A percentile compares a stretch with the other conserved stretches of the same genome.
Evolutionary conservation across 2,888 invertebrate genomes (phyloP).

Genomic region (Lepas anatifera): DNA sequence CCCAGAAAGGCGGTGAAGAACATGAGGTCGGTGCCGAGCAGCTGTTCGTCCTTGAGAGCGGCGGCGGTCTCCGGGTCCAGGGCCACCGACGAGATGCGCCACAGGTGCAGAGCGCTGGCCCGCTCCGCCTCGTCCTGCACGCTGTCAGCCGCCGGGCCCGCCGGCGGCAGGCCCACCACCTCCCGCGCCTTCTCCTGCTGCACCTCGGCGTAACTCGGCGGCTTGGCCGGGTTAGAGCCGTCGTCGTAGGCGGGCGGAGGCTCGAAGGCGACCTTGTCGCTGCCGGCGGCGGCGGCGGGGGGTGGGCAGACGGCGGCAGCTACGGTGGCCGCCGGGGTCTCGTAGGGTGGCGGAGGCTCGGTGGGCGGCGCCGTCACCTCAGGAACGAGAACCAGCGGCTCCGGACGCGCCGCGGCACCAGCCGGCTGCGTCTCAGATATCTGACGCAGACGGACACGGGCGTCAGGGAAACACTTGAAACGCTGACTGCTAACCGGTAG

Average conservation of each 20-base stretch:
- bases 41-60: conserved; percentile 27
- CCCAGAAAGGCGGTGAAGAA: conserved; percentile 83
- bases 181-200: conserved; percentile 24
- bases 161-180: conserved; percentile 12
- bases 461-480: too few species aligned
- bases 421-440: neutral
- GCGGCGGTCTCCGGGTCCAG: conserved; percentile 22
- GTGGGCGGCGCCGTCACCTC: conserved; percentile 23
- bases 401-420: conserved; percentile 11
- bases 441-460: too few species aligned
- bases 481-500: too few species aligned
- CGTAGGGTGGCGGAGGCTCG: conserved; percentile 19
- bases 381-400: conserved; percentile 23
- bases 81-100: conserved; percentile 22
- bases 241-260: neutral
- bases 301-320: neutral
- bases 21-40: conserved; percentile 85
- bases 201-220: conserved; percentile 25
- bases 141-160: neutral
- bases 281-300: neutral
- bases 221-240: conserved; percentile 17
- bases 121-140: neutral
- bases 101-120: conserved; percentile 20
- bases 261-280: conserved; percentile 3
- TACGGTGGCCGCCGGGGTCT: neutral